These are phyloP conservation scores for Tragelaphus scriptus DNA, from an alignment of 2,113 vertebrate genomes.

Conservation along the genomic window DNA sequence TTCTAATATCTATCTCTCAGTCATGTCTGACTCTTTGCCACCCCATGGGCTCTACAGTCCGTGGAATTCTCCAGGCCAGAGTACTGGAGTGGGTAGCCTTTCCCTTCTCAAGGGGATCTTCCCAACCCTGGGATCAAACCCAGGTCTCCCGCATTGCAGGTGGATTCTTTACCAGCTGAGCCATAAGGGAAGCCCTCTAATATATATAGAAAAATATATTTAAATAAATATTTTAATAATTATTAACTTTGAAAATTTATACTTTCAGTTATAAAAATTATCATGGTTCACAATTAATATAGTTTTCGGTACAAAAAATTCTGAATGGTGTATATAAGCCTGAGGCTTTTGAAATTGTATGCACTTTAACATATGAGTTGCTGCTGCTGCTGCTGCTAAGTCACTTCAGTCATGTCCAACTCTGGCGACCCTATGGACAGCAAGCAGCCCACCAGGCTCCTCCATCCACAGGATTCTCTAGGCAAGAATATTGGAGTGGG, in stretches of 20 bases:
- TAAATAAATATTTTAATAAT: not conserved
- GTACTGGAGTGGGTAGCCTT: not conserved
- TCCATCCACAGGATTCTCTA: not conserved
- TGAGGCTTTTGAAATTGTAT: not conserved
- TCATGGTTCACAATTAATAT: not conserved
- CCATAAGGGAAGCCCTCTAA: not conserved
- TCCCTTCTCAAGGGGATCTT: not conserved
- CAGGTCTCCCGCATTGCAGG: not conserved
- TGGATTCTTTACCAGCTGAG: not conserved
- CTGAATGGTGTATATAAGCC: not conserved
- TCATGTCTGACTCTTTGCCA: not conserved
- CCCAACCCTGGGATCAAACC: not conserved
- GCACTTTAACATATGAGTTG: not conserved
- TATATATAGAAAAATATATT: not conserved
- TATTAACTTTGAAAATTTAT: not conserved
- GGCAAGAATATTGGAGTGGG: not conserved
- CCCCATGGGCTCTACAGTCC: not conserved
- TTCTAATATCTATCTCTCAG: not conserved
- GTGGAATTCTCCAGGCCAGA: not conserved
- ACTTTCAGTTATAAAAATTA: not conserved
- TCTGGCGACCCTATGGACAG: not conserved
- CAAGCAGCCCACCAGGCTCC: not conserved
- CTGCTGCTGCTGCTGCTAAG: not conserved
- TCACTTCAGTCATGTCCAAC: not conserved
- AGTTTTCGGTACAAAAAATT: not conserved